phyloP scores from a whole-genome alignment of 2,888 invertebrate genomes.

The Slavum lentiscoides region DNA sequence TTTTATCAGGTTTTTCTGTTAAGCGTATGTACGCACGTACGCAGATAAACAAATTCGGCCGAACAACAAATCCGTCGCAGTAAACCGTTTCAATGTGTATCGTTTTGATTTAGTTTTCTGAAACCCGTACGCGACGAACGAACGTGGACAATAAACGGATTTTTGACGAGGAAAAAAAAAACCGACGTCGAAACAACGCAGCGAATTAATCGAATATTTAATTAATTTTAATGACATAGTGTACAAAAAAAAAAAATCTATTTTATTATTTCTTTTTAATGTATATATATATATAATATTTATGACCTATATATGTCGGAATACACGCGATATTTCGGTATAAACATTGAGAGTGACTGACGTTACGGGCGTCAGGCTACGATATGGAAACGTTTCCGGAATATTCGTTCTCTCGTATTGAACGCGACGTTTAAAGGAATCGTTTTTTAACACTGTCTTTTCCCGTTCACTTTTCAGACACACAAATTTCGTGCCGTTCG shows the following conservation, averaged over 20 bases:
- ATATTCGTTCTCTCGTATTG: neutral
- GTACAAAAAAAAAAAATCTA: neutral
- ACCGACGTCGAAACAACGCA: neutral
- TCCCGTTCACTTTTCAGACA: no score
- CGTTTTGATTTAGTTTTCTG: neutral
- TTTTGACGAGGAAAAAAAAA: neutral
- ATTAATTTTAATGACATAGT: neutral
- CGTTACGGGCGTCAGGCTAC: neutral
- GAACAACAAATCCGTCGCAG: slow-evolving; percentile 15
- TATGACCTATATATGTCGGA: neutral
- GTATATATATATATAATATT: neutral
- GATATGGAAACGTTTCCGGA: neutral
- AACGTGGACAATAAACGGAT: neutral
- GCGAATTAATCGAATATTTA: neutral
- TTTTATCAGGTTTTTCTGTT: slow-evolving; percentile 31
- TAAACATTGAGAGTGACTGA: neutral
- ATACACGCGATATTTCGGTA: neutral
- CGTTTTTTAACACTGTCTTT: no score
- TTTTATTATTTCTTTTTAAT: neutral
- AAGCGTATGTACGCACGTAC: neutral
- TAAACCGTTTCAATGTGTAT: neutral
- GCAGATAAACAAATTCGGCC: neutral
- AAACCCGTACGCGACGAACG: neutral
- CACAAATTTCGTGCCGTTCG: no score
- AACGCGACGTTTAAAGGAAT: no score